Percentiles rank a stretch among this genome's conserved stretches.
Evolutionary conservation across 2,797 vertebrate species (phyloP).

Genomic region (Cichlasoma orientale): DNA sequence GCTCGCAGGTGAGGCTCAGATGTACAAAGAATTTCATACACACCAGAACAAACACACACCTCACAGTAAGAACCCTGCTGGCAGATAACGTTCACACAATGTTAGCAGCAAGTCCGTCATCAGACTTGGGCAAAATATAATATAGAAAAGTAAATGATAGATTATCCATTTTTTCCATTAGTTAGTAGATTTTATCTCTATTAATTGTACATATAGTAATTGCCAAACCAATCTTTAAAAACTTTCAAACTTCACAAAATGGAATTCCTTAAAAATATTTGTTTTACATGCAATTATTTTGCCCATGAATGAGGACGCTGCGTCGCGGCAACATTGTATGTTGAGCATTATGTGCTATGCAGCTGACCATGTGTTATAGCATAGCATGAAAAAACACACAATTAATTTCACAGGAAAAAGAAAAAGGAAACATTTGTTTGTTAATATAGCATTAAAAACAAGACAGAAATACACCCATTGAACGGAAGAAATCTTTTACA

Average conservation of each 20-base stretch:
- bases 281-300: slow-evolving; percentile 15
- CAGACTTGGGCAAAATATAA: slow-evolving; percentile 57
- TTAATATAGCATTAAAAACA: slow-evolving; percentile 66
- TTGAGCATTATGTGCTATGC: slow-evolving; percentile 63
- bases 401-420: slow-evolving; percentile 56
- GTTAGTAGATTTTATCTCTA: not conserved
- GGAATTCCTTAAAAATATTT: not conserved
- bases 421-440: slow-evolving; percentile 45
- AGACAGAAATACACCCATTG: slow-evolving; percentile 57
- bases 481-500: slow-evolving; percentile 65
- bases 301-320: slow-evolving; percentile 50
- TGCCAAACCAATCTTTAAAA: not conserved
- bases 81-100: slow-evolving; percentile 70
- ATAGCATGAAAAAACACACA: slow-evolving; percentile 47
- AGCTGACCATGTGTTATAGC: slow-evolving; percentile 58
- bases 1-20: slow-evolving; percentile 32
- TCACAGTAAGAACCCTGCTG: slow-evolving; percentile 54
- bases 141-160: not conserved
- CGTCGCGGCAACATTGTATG: slow-evolving; percentile 53
- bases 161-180: not conserved
- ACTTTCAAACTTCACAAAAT: not conserved
- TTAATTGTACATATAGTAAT: not conserved
- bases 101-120: slow-evolving; percentile 33
- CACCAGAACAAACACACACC: slow-evolving; percentile 55
- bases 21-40: slow-evolving; percentile 39